Conservation (phyloP, 2,888 invertebrate species). For the Pachycephus smyrnensis region DNA sequence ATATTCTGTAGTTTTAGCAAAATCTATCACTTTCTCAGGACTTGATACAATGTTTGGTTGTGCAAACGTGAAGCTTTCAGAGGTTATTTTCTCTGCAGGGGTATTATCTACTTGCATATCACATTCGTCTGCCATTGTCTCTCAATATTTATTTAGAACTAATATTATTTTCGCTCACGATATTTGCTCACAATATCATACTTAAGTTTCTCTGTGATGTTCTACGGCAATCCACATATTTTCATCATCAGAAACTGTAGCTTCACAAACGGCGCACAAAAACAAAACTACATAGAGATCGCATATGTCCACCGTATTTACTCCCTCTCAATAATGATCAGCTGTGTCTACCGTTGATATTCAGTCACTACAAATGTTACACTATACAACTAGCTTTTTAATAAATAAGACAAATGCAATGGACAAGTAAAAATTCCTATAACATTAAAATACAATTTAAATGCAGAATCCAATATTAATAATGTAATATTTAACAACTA, state of each 20-base stretch:
- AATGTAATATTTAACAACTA: neutral
- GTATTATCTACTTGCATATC: neutral
- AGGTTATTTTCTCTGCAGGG: neutral
- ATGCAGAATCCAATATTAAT: neutral
- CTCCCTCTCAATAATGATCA: neutral
- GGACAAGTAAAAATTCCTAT: neutral
- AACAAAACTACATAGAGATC: neutral
- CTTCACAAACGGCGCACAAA: neutral
- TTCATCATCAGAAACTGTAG: neutral
- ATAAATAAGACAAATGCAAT: neutral
- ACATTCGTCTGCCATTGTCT: neutral
- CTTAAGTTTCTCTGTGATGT: neutral
- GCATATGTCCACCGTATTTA: neutral
- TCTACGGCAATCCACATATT: neutral
- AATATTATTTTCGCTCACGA: neutral
- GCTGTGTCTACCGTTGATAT: neutral
- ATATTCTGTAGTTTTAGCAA: slow-evolving; percentile 29
- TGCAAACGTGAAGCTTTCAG: slow-evolving; percentile 43
- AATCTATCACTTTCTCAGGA: slow-evolving; percentile 32
- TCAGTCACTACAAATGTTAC: neutral
- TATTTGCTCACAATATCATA: neutral
- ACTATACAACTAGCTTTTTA: neutral
- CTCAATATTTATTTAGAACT: neutral
- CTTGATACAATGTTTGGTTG: slow-evolving; percentile 37
- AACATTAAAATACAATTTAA: no score